Evolutionary conservation across 2,113 vertebrate species (phyloP).

Genomic region (Hymenochirus boettgeri): DNA sequence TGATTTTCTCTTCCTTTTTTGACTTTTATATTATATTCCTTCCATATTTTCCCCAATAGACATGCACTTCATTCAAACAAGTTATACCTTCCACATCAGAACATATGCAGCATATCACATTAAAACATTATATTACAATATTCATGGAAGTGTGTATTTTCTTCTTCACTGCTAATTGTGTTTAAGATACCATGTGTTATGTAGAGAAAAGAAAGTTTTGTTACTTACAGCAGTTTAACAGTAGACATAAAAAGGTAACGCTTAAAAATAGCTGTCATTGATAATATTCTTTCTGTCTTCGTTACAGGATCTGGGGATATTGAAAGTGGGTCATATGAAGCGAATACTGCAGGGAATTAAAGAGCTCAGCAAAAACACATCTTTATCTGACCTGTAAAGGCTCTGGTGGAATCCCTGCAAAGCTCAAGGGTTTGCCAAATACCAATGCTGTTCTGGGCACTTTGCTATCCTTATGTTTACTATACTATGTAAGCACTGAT

Average conservation of each 20-base stretch:
- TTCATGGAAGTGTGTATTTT: too few species aligned
- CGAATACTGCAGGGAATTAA: conserved; percentile 99
- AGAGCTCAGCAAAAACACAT: conserved; percentile 78
- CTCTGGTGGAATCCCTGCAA: conserved; percentile 52
- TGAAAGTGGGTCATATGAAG: conserved; percentile 99
- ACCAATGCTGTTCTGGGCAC: conserved; percentile 49
- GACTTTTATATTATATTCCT: too few species aligned
- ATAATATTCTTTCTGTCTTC: conserved; percentile 39
- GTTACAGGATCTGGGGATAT: conserved; percentile 94
- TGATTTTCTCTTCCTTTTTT: too few species aligned
- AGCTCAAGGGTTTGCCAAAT: conserved; percentile 43
- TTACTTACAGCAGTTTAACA: too few species aligned
- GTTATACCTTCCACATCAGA: too few species aligned
- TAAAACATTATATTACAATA: too few species aligned
- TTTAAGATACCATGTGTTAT: too few species aligned
- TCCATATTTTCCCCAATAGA: too few species aligned
- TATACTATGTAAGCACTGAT: conserved; percentile 45
- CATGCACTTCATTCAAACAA: too few species aligned
- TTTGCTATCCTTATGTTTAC: conserved; percentile 48
- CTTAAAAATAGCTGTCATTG: background rate
- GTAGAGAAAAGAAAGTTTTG: too few species aligned
- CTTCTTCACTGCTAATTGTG: too few species aligned
- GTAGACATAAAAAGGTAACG: background rate
- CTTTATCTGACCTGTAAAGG: conserved; percentile 74
- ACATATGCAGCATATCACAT: too few species aligned